Evolutionary conservation across 2,888 invertebrate genomes (phyloP), one percentile per base, ranked within the genome.

Genomic region (Leuctra nigra): DNA sequence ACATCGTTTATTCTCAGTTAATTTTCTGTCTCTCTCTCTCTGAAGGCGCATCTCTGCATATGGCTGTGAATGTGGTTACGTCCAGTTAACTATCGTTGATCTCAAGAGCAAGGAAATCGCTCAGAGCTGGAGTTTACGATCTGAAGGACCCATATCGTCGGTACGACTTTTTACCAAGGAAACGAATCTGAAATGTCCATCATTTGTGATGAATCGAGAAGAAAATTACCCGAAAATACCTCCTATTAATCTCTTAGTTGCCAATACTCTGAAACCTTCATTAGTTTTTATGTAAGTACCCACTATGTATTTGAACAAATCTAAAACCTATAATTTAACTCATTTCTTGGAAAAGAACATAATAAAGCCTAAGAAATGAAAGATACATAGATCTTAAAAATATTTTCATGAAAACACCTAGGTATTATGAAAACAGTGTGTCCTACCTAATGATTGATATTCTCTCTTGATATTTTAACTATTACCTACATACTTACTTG

Each of bases 31-130:
- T n/a, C n/a, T n/a, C n/a, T n/a, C n/a, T n/a, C n/a, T n/a, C n/a
- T n/a, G n/a, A n/a, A 79, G 79, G 64, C 69, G 83, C 64, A 60
- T 83, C 52, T 78, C 80, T 16, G 78, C 76, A 18, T 72, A 78
- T 62, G 81, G 80, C 7, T 80, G 80, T 65, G 81, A 83, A 70
- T 79, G 78, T 71, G 84, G 84, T 4, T 71, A 75, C 58, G 71
- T 82, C 1, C 73, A 74, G 65, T 66, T 83, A n/a, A 68, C 75
- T 52, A 68, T 76, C 61, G 73, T 80, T 2, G 73, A 77, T 64
- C 72, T 75, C 4, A 68, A 69, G 62, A 73, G 73, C 35, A 70
- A 73, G 65, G 73, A 75, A 64, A 68, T 82, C 22, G 60, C 75
- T 11, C 69, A 72, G 61, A 72, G 67, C 53, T 80, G 79, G 73